Base-by-base conservation (phyloP, 1,140 invertebrate species). In the Pseudomyrmex pallidus region DNA sequence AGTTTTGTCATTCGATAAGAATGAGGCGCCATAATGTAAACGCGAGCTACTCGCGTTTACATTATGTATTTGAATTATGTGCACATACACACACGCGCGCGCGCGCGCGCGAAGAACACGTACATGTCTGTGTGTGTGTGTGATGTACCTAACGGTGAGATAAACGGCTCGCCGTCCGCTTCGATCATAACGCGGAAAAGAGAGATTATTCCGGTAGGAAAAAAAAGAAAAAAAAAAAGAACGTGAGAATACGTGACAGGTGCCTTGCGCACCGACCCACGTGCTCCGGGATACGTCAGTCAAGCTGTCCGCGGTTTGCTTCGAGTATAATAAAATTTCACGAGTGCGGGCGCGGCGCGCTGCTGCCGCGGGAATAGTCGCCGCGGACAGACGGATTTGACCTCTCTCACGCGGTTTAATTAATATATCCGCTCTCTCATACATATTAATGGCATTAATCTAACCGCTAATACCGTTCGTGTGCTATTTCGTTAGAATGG, bases 381-480 rank as follows among this genome's bases (percentile, higher is more conserved):
- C 64, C 35, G 54, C n/a, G 64, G 12, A 78, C 52, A 78, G 10
- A 78, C 44, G 15, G 46, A 48, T 78, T 70, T 68, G 64, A 78
- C 15, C 76, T 78, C 64, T 48, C 64, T 48, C 64, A 15, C 13
- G 35, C 15, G 64, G 52, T 78, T 70, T 78, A 78, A 78, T 78
- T 78, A 78, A 59, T 78, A 35, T 35, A 78, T 48, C 35, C 17
- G 7, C 20, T 25, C 44, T 57, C 52, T 57, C 52, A 68, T 78
- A 78, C 76, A 68, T 78, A 78, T 70, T 68, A 77, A 77, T 77
- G 48, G 13, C 62, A 77, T 66, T 77, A 77, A 77, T 77, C 50
- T 77, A 78, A 70, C 76, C 22, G 64, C 35, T 78, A 70, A 78
- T 70, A 48, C 59, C 20, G 46, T 25, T 48, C 15, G 54, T 25